These are phyloP conservation scores for Apotomis capreana DNA, from an alignment of 2,888 invertebrate genomes.

Conservation along the genomic window DNA sequence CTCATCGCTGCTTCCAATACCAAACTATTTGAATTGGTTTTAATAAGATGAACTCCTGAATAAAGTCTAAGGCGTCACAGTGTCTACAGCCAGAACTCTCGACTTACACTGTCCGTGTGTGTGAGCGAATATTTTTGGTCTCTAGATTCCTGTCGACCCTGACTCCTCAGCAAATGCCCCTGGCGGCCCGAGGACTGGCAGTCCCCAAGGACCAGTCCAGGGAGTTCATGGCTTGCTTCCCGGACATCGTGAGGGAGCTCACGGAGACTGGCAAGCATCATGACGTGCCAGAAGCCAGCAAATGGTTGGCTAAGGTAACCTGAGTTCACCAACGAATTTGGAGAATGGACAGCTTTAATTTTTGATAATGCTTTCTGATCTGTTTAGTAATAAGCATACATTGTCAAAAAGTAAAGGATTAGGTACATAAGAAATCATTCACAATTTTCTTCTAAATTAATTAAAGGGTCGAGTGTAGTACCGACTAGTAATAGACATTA, in stretches of 20 bases:
- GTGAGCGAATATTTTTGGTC: conserved; percentile 54
- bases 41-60: not conserved
- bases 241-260: conserved; percentile 92
- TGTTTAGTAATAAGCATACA: too few relatives aligned
- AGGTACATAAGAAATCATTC: too few relatives aligned
- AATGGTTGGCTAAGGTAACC: conserved; percentile 89
- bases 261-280: conserved; percentile 89
- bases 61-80: conserved; percentile 10
- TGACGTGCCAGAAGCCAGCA: conserved; percentile 90
- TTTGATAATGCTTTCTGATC: too few relatives aligned
- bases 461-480: too few relatives aligned
- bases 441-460: too few relatives aligned
- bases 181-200: conserved; percentile 84
- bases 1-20: not conserved
- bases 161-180: conserved; percentile 84
- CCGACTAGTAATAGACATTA: too few relatives aligned
- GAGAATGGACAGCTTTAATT: not conserved
- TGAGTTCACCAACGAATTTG: conserved; percentile 16
- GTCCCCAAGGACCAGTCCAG: conserved; percentile 92
- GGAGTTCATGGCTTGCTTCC: conserved; percentile 94
- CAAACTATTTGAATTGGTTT: not conserved
- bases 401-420: too few relatives aligned
- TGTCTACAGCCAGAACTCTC: conserved; percentile 36
- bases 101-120: conserved; percentile 39
- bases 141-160: conserved; percentile 84